These are phyloP conservation scores for Sarcophaga carnaria DNA, from an alignment of 2,888 invertebrate species.

Conservation along the genomic window DNA sequence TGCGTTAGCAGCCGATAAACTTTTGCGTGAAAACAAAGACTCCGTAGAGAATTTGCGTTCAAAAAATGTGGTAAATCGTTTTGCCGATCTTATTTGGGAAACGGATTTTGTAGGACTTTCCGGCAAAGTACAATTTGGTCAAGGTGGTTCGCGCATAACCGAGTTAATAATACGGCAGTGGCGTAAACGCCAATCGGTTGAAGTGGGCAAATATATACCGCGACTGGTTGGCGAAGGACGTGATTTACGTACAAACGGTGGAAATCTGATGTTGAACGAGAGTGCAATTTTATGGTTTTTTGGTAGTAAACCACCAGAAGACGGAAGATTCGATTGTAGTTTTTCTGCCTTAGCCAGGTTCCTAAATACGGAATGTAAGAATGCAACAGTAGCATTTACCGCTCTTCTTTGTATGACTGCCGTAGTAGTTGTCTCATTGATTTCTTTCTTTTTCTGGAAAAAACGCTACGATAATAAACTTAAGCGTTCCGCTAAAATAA, in stretches of 20 bases:
- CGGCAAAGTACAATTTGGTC: slow-evolving; percentile 87
- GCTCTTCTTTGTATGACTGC: slow-evolving; percentile 85
- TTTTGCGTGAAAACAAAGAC: slow-evolving; percentile 83
- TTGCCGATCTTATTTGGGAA: slow-evolving; percentile 85
- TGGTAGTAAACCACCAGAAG: slow-evolving; percentile 83
- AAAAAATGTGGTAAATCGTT: slow-evolving; percentile 76
- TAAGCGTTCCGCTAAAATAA: slow-evolving; percentile 86
- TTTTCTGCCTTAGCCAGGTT: slow-evolving; percentile 86
- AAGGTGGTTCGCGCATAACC: slow-evolving; percentile 86
- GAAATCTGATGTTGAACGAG: slow-evolving; percentile 83
- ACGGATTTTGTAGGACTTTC: slow-evolving; percentile 89
- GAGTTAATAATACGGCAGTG: slow-evolving; percentile 85
- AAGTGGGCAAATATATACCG: slow-evolving; percentile 85
- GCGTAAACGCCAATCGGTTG: slow-evolving; percentile 82
- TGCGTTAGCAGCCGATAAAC: slow-evolving; percentile 86
- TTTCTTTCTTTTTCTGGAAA: slow-evolving; percentile 86
- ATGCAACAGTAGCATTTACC: slow-evolving; percentile 84
- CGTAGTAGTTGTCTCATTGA: slow-evolving; percentile 80
- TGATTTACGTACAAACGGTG: slow-evolving; percentile 82
- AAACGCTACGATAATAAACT: slow-evolving; percentile 87
- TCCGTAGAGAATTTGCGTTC: slow-evolving; percentile 73
- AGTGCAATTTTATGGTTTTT: slow-evolving; percentile 86
- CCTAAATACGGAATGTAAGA: slow-evolving; percentile 88
- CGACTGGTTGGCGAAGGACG: slow-evolving; percentile 78
- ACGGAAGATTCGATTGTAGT: slow-evolving; percentile 87